Base-by-base conservation (phyloP, 2,888 invertebrate species). In the Carabus problematicus region DNA sequence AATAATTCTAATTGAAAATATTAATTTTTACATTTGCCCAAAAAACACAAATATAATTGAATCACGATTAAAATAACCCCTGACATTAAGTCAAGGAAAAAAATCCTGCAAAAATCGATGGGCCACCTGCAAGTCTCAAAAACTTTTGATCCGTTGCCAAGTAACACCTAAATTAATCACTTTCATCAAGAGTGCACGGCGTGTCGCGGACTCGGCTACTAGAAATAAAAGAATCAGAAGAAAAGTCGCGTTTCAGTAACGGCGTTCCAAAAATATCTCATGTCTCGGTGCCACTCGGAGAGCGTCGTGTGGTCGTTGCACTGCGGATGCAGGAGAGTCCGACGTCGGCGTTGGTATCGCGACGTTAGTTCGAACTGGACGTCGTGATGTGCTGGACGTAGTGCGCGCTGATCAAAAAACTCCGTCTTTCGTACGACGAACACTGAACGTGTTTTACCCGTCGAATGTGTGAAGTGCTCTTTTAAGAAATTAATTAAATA, bases 231-330 rank as follows among this genome's bases (percentile, higher is more conserved):
- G 49, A 59, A 58, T 56, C 49, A 66, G 18, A 29, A 52, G 61
- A 55, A 66, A 59, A 66, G 59, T 69, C 45, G 58, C 64, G 66
- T 60, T 49, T 71, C 59, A 63, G 58, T 40, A 43, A 55, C 41
- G 52, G 39, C 59, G 61, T 41, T 40, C 59, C 54, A 43, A 45
- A 64, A 54, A 67, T 58, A 60, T 12, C 19, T 8, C 29, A 69
- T 16, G 52, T 52, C 52, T 52, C 52, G 52, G 52, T 18, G 29
- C 29, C 29, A 29, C 29, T 29, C 29, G 29, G 29, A 29, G 29
- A 29, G 29, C 29, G 29, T 29, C 29, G 29, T 1, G 14, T 52
- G 52, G 52, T 19, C 52, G 52, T 14, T 19, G 52, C 52, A 18
- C 19, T 52, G 19, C 52, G 67, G 58, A 19, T 47, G 43, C 61